phyloP scores from a whole-genome alignment of 2,113 vertebrate genomes.

The Scomber colias region DNA sequence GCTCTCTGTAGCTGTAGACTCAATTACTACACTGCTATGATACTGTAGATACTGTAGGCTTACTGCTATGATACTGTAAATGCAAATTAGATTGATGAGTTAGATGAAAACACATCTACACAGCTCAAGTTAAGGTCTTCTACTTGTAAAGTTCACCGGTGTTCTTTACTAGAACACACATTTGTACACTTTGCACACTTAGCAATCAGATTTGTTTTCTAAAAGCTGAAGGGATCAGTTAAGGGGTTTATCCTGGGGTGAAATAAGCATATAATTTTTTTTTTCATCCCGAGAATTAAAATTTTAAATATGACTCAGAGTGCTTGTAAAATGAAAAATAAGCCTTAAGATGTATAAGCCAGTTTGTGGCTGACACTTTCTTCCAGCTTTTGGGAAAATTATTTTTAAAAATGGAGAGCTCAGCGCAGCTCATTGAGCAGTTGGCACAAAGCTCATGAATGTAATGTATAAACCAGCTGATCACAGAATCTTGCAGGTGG shows the following conservation, averaged over 20 bases:
- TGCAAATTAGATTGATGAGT: background rate
- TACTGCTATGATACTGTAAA: background rate
- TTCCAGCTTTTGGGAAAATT: constrained; percentile 28
- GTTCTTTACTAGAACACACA: background rate
- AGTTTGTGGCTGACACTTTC: constrained; percentile 18
- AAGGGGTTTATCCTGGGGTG: constrained; percentile 2
- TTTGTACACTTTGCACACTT: too few relatives aligned
- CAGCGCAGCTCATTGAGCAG: constrained; percentile 28
- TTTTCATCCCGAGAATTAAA: constrained; percentile 15
- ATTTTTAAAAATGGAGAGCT: constrained; percentile 34
- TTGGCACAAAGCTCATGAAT: constrained; percentile 45
- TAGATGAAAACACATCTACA: background rate
- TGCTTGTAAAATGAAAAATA: constrained; percentile 31
- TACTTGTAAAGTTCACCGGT: background rate
- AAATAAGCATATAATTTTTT: constrained; percentile 10
- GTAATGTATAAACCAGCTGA: constrained; percentile 41
- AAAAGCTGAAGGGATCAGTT: background rate
- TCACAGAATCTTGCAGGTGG: constrained; percentile 43
- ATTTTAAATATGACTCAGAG: background rate
- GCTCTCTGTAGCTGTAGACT: background rate
- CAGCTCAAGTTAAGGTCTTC: background rate
- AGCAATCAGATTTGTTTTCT: background rate
- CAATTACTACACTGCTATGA: background rate
- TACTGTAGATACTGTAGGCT: too few relatives aligned
- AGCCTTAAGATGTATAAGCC: background rate